These are phyloP conservation scores for Sciurus niger DNA, from an alignment of 2,113 vertebrate genomes.

Conservation along the genomic window DNA sequence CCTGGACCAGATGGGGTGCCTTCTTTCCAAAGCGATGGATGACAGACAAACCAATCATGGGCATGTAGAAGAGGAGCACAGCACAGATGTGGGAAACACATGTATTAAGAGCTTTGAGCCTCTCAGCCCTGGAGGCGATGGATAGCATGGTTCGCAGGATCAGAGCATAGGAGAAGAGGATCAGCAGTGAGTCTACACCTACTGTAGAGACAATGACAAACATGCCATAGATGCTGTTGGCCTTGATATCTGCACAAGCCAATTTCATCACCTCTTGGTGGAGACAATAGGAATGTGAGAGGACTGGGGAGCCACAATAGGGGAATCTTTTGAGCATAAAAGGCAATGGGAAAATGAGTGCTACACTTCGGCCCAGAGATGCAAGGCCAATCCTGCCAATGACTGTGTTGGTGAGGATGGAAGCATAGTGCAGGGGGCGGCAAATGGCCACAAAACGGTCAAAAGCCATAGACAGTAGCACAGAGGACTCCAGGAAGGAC, in stretches of 20 bases:
- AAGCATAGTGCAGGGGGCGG: slow-evolving; percentile 78
- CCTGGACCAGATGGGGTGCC: slow-evolving; percentile 76
- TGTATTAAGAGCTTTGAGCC: slow-evolving; percentile 83
- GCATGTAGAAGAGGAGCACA: slow-evolving; percentile 79
- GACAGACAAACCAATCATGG: slow-evolving; percentile 82
- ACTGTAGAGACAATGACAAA: slow-evolving; percentile 84
- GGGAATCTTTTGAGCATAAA: slow-evolving; percentile 80
- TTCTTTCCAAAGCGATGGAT: slow-evolving; percentile 84
- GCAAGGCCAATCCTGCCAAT: slow-evolving; percentile 72
- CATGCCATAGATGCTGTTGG: slow-evolving; percentile 82
- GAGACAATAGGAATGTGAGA: slow-evolving; percentile 80
- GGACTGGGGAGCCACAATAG: slow-evolving; percentile 75
- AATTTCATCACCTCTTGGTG: slow-evolving; percentile 82
- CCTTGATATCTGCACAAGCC: slow-evolving; percentile 77
- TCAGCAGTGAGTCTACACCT: slow-evolving; percentile 82
- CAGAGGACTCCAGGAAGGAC: slow-evolving; percentile 83
- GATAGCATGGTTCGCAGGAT: slow-evolving; percentile 77
- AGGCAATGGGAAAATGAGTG: slow-evolving; percentile 73
- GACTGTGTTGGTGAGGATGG: slow-evolving; percentile 76
- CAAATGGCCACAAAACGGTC: slow-evolving; percentile 80
- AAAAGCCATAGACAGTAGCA: slow-evolving; percentile 81
- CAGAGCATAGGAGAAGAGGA: slow-evolving; percentile 82
- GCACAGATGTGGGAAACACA: slow-evolving; percentile 86
- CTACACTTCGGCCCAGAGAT: slow-evolving; percentile 71
- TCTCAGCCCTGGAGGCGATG: slow-evolving; percentile 74